phyloP scores from a whole-genome alignment of 2,888 invertebrate species.

The Philonicus albiceps region DNA sequence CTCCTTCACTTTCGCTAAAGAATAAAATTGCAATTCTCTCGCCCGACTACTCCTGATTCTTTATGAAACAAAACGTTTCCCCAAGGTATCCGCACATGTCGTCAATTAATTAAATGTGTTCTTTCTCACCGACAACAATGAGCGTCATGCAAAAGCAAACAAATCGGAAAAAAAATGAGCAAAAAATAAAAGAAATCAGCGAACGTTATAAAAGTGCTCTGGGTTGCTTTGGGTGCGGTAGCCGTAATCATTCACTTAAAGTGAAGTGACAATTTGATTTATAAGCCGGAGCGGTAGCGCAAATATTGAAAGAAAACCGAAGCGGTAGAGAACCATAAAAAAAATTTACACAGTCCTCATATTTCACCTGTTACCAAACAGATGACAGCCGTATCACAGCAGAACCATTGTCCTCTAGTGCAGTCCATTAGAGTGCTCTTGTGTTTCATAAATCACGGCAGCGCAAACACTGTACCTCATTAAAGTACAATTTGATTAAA shows the following conservation, averaged over 20 bases:
- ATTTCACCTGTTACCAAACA: constrained; percentile 9
- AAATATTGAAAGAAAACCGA: background rate
- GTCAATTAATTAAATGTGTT: background rate
- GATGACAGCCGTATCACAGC: constrained; percentile 3
- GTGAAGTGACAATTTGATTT: background rate
- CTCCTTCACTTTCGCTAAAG: background rate
- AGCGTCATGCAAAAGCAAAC: background rate
- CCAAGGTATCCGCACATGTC: background rate
- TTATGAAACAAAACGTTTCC: background rate
- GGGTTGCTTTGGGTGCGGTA: background rate
- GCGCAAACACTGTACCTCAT: background rate
- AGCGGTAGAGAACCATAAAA: background rate
- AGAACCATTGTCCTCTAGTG: background rate
- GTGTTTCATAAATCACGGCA: background rate
- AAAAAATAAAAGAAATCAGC: background rate
- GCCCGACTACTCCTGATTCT: background rate
- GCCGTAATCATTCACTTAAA: background rate
- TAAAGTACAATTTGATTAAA: constrained; percentile 16
- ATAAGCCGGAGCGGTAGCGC: background rate
- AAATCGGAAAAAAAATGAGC: background rate
- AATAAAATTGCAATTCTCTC: background rate
- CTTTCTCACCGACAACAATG: background rate
- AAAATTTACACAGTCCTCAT: background rate
- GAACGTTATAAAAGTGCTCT: background rate
- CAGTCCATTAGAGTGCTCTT: background rate